phyloP scores from a whole-genome alignment of 2,888 invertebrate species.

The Watsonalla binaria region DNA sequence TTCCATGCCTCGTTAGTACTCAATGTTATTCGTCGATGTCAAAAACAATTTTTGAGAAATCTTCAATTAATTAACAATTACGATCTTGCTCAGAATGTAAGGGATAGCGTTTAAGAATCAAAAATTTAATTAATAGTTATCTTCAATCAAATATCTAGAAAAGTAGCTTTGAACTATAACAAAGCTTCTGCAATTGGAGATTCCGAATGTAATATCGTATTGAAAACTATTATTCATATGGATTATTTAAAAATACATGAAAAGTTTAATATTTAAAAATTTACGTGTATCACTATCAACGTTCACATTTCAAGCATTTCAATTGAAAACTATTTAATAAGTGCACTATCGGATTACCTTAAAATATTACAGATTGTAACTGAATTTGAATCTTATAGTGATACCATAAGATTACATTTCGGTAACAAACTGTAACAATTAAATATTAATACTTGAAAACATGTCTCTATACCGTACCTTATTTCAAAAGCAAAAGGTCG shows the following conservation, averaged over 20 bases:
- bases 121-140: too few species aligned
- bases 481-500: background rate
- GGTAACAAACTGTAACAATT: background rate
- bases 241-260: background rate
- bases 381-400: background rate
- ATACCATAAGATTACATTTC: constrained; percentile 5
- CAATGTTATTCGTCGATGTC: too few species aligned
- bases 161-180: too few species aligned
- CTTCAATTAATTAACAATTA: too few species aligned
- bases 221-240: background rate
- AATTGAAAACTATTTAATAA: constrained; percentile 46
- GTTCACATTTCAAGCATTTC: constrained; percentile 27
- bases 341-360: constrained; percentile 61
- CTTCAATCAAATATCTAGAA: too few species aligned
- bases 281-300: constrained; percentile 7
- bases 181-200: background rate
- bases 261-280: background rate
- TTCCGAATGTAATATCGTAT: background rate
- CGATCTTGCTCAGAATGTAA: too few species aligned
- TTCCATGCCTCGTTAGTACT: too few species aligned
- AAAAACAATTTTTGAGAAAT: too few species aligned
- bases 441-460: background rate
- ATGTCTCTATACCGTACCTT: background rate
- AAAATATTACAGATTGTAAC: constrained; percentile 15
- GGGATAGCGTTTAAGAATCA: too few species aligned